phyloP scores from a whole-genome alignment of 2,888 invertebrate species.

The Salpingus planirostris region DNA sequence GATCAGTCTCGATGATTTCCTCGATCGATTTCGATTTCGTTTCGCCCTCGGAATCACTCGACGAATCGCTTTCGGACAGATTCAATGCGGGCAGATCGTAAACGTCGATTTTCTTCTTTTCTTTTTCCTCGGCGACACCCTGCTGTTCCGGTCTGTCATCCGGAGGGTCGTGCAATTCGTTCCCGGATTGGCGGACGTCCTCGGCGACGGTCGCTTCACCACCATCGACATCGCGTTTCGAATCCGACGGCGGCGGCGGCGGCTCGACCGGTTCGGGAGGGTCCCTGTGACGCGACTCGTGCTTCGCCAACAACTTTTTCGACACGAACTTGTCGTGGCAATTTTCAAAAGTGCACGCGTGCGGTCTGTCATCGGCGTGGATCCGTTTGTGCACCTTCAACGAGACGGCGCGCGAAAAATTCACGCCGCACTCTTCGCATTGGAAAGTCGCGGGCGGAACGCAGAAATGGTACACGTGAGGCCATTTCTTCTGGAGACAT shows the following conservation, averaged over 20 bases:
- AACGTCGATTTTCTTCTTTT: constrained; percentile 51
- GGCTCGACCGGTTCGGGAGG: constrained; percentile 22
- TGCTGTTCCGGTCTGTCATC: too few species aligned
- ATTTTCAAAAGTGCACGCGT: constrained; percentile 59
- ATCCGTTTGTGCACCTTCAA: constrained; percentile 77
- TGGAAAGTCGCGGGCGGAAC: constrained; percentile 67
- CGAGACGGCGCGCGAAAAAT: constrained; percentile 66
- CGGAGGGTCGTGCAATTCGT: too few species aligned
- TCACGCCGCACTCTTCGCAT: constrained; percentile 73
- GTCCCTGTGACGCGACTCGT: constrained; percentile 54
- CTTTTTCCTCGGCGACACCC: constrained; percentile 20
- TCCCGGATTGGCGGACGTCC: too few species aligned
- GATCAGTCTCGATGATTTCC: constrained; percentile 1
- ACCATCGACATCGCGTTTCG: too few species aligned
- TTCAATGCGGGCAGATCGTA: constrained; percentile 71
- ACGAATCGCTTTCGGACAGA: constrained; percentile 70
- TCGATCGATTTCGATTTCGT: constrained; percentile 15
- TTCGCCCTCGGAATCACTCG: constrained; percentile 51
- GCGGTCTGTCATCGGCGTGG: constrained; percentile 60
- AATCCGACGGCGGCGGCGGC: too few species aligned
- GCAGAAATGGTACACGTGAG: constrained; percentile 86
- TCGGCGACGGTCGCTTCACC: constrained; percentile 35
- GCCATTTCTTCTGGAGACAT: constrained; percentile 85
- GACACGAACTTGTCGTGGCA: constrained; percentile 76
- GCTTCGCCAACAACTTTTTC: constrained; percentile 65